phyloP scores from a whole-genome alignment of 2,797 vertebrate genomes.

The Acipenser ruthenus region DNA sequence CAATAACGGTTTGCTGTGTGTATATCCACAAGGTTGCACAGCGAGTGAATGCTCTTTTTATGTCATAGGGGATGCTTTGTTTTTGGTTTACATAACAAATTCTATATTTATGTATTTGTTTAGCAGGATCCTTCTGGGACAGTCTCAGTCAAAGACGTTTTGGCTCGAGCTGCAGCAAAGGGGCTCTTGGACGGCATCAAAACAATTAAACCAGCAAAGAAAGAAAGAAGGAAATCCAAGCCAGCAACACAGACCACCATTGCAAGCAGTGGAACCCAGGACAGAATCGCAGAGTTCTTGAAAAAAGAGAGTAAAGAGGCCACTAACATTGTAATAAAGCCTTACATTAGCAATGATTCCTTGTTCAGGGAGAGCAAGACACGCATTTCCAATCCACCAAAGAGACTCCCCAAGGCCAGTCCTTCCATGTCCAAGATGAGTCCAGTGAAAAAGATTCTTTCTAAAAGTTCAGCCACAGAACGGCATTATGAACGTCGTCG shows the following conservation, averaged over 20 bases:
- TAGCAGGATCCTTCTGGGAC: constrained; percentile 55
- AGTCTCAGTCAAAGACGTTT: constrained; percentile 49
- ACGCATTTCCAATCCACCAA: constrained; percentile 15
- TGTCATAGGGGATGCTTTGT: no score
- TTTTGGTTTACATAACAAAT: no score
- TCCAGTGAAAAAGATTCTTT: constrained; percentile 4
- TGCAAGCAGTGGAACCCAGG: constrained; percentile 21
- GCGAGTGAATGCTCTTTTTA: no score
- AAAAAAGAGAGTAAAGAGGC: constrained; percentile 25
- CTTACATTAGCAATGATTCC: fast-evolving
- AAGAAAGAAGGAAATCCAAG: constrained; percentile 41
- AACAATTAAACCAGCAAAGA: constrained; percentile 42
- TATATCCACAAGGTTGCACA: no score
- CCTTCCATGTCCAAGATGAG: neutral
- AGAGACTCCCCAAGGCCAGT: neutral
- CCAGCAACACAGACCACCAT: constrained; percentile 14
- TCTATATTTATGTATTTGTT: no score
- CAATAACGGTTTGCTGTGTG: no score
- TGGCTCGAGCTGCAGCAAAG: constrained; percentile 61
- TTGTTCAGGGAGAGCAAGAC: neutral
- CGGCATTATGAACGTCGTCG: neutral
- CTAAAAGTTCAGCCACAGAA: neutral
- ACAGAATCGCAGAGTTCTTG: constrained; percentile 35
- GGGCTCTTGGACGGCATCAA: constrained; percentile 55
- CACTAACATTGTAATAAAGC: constrained; percentile 2